Evolutionary conservation across 2,113 vertebrate species (phyloP).

Genomic region (Gopherus evgoodei): DNA sequence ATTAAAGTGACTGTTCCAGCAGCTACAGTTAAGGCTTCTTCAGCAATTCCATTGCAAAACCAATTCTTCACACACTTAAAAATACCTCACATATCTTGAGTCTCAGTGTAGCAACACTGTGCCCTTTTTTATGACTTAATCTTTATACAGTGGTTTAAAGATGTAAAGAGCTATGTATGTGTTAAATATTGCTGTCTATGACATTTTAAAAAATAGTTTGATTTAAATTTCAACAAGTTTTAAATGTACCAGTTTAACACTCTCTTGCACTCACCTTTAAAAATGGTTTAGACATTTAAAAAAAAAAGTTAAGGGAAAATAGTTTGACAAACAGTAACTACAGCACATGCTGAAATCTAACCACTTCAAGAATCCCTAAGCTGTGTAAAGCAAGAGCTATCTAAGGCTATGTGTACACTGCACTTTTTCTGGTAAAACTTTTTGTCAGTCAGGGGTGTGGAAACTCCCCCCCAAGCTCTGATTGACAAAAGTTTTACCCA

Average conservation of each 20-base stretch:
- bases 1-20: not conserved
- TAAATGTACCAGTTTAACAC: not conserved
- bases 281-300: rapidly evolving
- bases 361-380: not conserved
- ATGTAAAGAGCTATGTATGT: not conserved
- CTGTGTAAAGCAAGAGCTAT: not conserved
- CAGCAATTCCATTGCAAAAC: slow-evolving; percentile 17
- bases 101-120: not conserved
- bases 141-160: not conserved
- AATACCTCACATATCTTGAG: slow-evolving; percentile 7
- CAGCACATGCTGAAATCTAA: not conserved
- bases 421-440: too few species aligned
- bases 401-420: not conserved
- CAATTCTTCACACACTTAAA: not conserved
- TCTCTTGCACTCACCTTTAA: not conserved
- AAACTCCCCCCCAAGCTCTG: too few species aligned
- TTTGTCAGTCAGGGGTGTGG: too few species aligned
- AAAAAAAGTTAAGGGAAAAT: not conserved
- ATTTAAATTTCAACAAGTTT: not conserved
- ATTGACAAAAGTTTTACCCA: too few species aligned
- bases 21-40: slow-evolving; percentile 14
- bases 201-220: slow-evolving; percentile 19
- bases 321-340: not conserved
- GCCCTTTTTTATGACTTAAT: not conserved
- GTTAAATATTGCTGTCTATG: rapidly evolving